Conservation (phyloP, 2,113 vertebrate genomes). For the Phyllostomus hastatus region DNA sequence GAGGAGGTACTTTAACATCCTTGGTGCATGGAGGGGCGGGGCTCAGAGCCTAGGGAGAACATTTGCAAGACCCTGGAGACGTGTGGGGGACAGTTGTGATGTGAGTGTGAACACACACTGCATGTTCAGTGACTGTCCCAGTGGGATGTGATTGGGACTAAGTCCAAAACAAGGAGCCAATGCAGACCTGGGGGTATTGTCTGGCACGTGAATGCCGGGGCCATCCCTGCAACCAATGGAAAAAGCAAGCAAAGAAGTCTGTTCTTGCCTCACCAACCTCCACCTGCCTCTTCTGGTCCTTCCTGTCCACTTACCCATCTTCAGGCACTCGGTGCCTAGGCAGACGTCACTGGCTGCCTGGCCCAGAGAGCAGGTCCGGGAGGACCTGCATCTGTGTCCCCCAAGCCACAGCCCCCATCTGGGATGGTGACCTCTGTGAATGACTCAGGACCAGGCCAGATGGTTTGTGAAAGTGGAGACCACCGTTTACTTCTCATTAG, state of each 20-base stretch:
- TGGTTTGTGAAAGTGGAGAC: background rate
- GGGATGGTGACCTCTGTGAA: background rate
- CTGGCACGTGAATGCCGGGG: background rate
- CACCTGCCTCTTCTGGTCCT: background rate
- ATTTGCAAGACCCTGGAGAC: background rate
- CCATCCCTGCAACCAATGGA: background rate
- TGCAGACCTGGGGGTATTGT: background rate
- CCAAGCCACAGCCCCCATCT: no score
- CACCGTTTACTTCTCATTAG: background rate
- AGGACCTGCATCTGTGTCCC: background rate
- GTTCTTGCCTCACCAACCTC: rapidly evolving
- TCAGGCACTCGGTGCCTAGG: background rate
- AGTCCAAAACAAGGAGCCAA: background rate
- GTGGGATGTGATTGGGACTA: background rate
- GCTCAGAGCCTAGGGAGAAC: background rate
- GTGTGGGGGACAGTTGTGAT: rapidly evolving
- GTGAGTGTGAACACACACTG: background rate
- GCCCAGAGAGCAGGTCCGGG: background rate
- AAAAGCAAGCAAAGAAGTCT: background rate
- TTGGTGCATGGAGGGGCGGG: background rate
- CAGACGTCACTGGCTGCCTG: background rate
- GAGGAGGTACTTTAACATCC: rapidly evolving
- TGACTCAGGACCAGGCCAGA: background rate
- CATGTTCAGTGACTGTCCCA: background rate
- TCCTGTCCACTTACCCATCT: background rate